Base-by-base conservation (phyloP, 2,113 vertebrate species). In the Equus przewalskii region DNA sequence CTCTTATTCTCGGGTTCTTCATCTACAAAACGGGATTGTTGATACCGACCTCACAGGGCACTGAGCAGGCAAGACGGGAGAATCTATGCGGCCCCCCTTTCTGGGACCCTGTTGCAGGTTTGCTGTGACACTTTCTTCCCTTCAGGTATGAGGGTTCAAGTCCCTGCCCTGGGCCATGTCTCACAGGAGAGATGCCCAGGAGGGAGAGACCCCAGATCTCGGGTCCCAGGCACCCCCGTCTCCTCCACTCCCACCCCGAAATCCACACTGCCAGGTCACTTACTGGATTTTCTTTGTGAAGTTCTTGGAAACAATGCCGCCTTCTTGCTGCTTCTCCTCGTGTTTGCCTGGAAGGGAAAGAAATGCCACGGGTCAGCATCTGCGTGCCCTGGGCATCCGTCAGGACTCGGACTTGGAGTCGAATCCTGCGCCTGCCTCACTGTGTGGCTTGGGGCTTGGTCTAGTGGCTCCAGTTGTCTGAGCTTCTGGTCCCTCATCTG, bases 261-360 rank as follows among this genome's bases (percentile, higher is more conserved):
- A 15, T 3, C 24, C 56, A 16, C 1, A 0, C 51, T 44, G 9
- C 46, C 21, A n/a, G n/a, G 93, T 75, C 95, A 99, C 99, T 99
- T 98, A 99, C 99, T 99, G 99, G 98, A 99, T 99, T 99, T 99
- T 99, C 99, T 99, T 99, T 83, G 99, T 99, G 99, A 99, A 99
- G 98, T 99, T 99, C 99, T 99, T 99, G 91, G 99, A 99, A 91
- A 99, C 99, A 3, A 99, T 99, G 51, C 99, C 99, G 14, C 99
- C 99, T 98, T 99, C 99, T 33, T 99, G 99, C 95, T 99, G 99
- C 97, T 99, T 99, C 98, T 99, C 99, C 98, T 99, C 99, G 0
- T 99, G 99, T 98, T 99, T 99, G 92, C 99, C 99, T 99, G 98
- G 44, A 91, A 97, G 96, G 93, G 95, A 97, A 76, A 58, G 24